These are phyloP conservation scores for Tapirus terrestris DNA, from an alignment of 2,113 vertebrate genomes.

Conservation along the genomic window DNA sequence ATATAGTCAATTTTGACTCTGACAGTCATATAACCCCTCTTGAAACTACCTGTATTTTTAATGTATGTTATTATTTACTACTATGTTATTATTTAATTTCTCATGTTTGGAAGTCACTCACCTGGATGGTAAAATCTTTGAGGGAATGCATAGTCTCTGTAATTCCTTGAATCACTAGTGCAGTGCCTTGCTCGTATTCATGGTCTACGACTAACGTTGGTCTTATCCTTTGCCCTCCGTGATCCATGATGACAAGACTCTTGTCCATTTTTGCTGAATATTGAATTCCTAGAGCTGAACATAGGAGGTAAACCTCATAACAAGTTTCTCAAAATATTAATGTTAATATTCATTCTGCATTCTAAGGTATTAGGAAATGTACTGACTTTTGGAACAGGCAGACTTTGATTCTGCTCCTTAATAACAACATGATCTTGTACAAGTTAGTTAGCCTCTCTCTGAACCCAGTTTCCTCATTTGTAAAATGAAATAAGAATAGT, in stretches of 20 bases:
- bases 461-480: neutral
- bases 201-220: neutral
- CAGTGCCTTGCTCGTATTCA: neutral
- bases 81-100: neutral
- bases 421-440: neutral
- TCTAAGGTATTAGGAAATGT: neutral
- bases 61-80: neutral
- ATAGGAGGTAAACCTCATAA: neutral
- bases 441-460: neutral
- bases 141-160: neutral
- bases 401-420: neutral
- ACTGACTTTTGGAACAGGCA: neutral
- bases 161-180: neutral
- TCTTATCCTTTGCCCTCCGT: neutral
- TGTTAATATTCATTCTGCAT: neutral
- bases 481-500: constrained; percentile 20
- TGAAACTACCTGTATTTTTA: neutral
- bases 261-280: neutral
- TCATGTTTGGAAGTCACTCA: neutral
- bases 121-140: neutral
- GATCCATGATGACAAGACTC: neutral
- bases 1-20: neutral
- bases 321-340: neutral
- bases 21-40: neutral
- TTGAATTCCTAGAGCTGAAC: neutral